A percentile compares a stretch with the other conserved stretches of the same genome.
These are phyloP conservation scores for Harlomillsia oculata DNA, from an alignment of 1,140 invertebrate species.

Conservation along the genomic window DNA sequence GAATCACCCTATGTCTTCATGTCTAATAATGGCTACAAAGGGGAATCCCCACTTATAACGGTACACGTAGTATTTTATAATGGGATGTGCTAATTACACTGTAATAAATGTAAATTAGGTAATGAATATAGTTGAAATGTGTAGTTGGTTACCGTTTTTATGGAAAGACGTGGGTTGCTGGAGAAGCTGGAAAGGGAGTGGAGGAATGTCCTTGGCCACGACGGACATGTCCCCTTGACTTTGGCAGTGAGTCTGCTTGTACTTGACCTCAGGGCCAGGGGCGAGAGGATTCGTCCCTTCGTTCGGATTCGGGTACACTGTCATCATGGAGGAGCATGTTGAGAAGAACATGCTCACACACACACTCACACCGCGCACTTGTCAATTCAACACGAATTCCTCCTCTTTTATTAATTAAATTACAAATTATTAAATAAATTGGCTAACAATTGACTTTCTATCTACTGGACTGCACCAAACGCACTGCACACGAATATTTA, in stretches of 20 bases:
- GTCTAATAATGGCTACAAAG: too few relatives aligned
- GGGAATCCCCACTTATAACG: too few relatives aligned
- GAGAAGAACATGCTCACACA: conserved; percentile 11
- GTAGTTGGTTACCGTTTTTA: conserved; percentile 25
- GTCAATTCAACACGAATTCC: background rate
- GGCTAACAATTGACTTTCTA: too few relatives aligned
- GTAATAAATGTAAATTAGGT: too few relatives aligned
- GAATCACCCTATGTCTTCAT: too few relatives aligned
- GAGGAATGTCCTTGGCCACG: conserved; percentile 18
- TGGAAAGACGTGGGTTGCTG: conserved; percentile 23
- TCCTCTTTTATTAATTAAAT: too few relatives aligned
- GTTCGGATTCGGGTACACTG: conserved; percentile 25
- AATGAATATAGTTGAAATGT: too few relatives aligned
- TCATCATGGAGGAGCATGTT: conserved; percentile 19
- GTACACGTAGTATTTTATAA: too few relatives aligned
- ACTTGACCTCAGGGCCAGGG: conserved; percentile 11
- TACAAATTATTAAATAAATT: too few relatives aligned
- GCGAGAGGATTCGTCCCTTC: conserved; percentile 2
- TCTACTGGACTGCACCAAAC: too few relatives aligned
- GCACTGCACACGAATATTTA: too few relatives aligned
- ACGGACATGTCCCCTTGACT: background rate
- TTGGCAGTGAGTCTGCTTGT: conserved; percentile 1
- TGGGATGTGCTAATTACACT: too few relatives aligned
- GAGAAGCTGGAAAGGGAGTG: conserved; percentile 9
- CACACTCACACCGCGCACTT: background rate